Percentiles rank a stretch among this genome's conserved stretches.
Conservation (phyloP, 1,140 invertebrate species). For the Procambarus clarkii region DNA sequence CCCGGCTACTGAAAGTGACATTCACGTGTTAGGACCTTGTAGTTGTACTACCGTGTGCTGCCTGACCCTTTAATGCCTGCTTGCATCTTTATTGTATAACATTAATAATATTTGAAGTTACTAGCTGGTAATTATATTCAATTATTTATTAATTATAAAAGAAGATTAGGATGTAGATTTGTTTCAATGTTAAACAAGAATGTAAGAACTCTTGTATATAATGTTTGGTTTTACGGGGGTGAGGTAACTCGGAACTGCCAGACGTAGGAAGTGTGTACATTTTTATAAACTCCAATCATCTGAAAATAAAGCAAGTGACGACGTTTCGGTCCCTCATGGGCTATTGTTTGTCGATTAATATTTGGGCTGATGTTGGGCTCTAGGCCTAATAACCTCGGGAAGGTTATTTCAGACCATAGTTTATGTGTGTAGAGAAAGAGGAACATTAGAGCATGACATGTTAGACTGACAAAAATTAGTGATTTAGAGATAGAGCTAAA, state of each 20-base stretch:
- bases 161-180: not conserved
- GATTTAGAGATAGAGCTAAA: too few relatives aligned
- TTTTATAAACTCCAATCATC: not conserved
- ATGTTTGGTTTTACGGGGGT: not conserved
- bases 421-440: too few relatives aligned
- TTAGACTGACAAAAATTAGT: too few relatives aligned
- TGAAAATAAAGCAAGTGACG: not conserved
- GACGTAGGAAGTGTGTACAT: not conserved
- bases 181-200: not conserved
- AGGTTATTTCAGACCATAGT: too few relatives aligned
- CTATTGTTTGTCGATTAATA: too few relatives aligned
- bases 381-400: too few relatives aligned
- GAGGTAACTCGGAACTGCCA: not conserved
- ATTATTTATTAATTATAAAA: not conserved
- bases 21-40: not conserved
- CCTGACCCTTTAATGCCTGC: not conserved
- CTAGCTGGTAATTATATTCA: not conserved
- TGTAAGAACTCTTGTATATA: not conserved
- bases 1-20: not conserved
- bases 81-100: not conserved
- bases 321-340: too few relatives aligned
- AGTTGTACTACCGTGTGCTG: not conserved
- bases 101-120: not conserved
- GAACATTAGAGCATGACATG: too few relatives aligned
- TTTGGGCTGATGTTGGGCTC: too few relatives aligned